Conservation (phyloP, 2,888 invertebrate species). For the Gerosis bhagava region DNA sequence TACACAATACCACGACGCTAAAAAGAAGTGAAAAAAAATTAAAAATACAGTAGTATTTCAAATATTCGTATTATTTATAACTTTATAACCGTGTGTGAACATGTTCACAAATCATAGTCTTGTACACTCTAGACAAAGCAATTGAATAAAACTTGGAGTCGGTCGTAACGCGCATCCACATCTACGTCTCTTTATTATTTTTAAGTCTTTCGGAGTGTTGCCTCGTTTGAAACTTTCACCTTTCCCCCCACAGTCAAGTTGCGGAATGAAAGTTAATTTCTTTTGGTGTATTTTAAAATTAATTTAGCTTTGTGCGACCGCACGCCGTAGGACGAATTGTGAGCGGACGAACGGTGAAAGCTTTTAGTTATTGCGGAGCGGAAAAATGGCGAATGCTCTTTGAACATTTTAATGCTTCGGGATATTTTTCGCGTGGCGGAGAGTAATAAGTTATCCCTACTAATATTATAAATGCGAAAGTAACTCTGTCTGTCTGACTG, state of each 20-base stretch:
- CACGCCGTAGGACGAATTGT: constrained; percentile 69
- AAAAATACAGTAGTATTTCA: too few species aligned
- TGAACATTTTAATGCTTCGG: constrained; percentile 53
- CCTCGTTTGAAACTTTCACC: constrained; percentile 71
- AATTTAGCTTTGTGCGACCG: constrained; percentile 77
- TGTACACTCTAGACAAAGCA: constrained; percentile 40
- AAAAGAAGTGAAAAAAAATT: too few species aligned
- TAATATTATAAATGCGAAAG: too few species aligned
- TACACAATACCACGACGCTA: too few species aligned
- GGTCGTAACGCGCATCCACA: constrained; percentile 45
- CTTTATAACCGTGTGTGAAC: constrained; percentile 1
- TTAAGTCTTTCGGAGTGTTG: constrained; percentile 69
- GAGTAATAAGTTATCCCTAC: constrained; percentile 17
- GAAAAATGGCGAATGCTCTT: constrained; percentile 56
- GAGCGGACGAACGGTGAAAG: constrained; percentile 64
- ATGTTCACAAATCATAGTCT: constrained; percentile 24
- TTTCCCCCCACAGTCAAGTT: constrained; percentile 57
- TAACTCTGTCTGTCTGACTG: too few species aligned
- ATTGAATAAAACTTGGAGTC: constrained; percentile 49
- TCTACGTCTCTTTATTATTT: constrained; percentile 72
- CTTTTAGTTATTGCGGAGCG: constrained; percentile 61
- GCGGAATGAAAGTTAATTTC: constrained; percentile 75
- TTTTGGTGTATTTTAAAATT: constrained; percentile 81
- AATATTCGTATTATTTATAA: too few species aligned
- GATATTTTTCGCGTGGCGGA: constrained; percentile 38